Percentiles rank a stretch among this genome's conserved stretches.
These are phyloP conservation scores for Paracentrotus lividus DNA, from an alignment of 53 echinoderm and acorn worm species.

Conservation along the genomic window DNA sequence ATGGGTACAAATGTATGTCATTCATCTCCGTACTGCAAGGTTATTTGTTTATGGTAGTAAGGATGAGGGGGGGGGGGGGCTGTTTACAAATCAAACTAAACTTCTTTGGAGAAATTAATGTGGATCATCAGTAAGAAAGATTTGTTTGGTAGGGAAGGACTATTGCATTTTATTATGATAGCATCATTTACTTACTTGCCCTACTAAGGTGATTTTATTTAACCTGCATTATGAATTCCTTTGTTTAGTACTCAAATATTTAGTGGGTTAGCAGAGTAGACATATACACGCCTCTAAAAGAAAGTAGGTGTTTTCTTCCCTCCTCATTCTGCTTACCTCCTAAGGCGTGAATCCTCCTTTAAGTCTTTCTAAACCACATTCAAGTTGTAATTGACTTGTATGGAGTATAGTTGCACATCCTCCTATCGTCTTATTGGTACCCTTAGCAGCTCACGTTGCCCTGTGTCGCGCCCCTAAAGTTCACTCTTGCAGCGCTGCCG, in stretches of 20 bases:
- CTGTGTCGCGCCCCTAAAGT: conserved; percentile 56
- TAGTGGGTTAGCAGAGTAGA: too few relatives aligned
- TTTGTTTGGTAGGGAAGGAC: neutral
- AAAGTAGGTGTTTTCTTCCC: neutral
- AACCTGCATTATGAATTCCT: too few relatives aligned
- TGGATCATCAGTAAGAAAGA: conserved; percentile 34
- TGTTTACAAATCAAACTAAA: neutral
- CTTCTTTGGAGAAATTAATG: too few relatives aligned
- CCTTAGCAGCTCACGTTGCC: conserved; percentile 52
- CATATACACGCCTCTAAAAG: neutral
- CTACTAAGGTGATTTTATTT: too few relatives aligned
- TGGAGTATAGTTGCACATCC: conserved; percentile 9
- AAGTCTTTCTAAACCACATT: conserved; percentile 12
- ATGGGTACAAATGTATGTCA: conserved; percentile 32
- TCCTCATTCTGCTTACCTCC: neutral
- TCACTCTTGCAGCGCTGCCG: conserved; percentile 48
- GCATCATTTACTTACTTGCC: too few relatives aligned
- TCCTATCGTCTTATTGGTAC: conserved; percentile 16
- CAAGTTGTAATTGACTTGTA: conserved; percentile 58
- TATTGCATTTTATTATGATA: too few relatives aligned
- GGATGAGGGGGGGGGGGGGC: neutral
- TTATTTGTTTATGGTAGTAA: too few relatives aligned
- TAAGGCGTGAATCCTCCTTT: neutral
- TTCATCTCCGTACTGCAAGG: neutral
- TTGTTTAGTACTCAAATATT: too few relatives aligned